Evolutionary conservation across 2,113 vertebrate species (phyloP), one percentile per base, ranked within the genome.

Genomic region (Equus quagga): DNA sequence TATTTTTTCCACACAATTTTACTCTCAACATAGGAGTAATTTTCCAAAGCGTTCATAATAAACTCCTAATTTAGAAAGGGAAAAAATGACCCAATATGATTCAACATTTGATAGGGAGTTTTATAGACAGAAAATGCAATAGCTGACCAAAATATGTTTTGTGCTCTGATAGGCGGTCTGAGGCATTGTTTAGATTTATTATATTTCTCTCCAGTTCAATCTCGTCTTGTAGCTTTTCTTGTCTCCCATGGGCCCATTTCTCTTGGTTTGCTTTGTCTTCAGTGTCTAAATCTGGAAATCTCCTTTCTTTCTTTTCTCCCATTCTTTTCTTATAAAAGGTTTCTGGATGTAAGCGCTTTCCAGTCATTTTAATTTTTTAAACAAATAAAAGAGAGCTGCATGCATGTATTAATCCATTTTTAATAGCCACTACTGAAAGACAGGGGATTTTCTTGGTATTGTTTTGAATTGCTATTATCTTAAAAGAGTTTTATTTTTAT

Each of bases 401-500:
- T 98, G 96, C 70, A 96, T 44, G 2, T 98, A 98, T 98, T 98
- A 99, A 98, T 98, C 98, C 94, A 98, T 97, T 98, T 99, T 98
- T 98, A 98, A 99, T 99, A 98, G 96, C 70, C 84, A 80, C 89
- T 98, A 36, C 95, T 98, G 91, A 98, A 97, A 98, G 97, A 97
- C 88, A 96, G 98, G 94, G 84, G 85, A 98, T 96, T 98, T 98
- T 97, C 94, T 97, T 98, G 69, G 94, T 96, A 98, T 98, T 98
- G 97, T 98, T 98, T 98, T 98, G 98, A 92, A 97, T 95, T 97
- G 49, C 96, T 98, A 98, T 98, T 98, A 98, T 98, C 97, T 98
- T 98, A 97, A 98, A 98, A 98, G 91, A 98, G 94, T 98, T 98
- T 98, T 98, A 98, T 98, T 99, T 99, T 98, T 98, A 98, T 98